These are phyloP conservation scores for Agrenia bidenticulata DNA, from an alignment of 2,888 invertebrate genomes.

Conservation along the genomic window DNA sequence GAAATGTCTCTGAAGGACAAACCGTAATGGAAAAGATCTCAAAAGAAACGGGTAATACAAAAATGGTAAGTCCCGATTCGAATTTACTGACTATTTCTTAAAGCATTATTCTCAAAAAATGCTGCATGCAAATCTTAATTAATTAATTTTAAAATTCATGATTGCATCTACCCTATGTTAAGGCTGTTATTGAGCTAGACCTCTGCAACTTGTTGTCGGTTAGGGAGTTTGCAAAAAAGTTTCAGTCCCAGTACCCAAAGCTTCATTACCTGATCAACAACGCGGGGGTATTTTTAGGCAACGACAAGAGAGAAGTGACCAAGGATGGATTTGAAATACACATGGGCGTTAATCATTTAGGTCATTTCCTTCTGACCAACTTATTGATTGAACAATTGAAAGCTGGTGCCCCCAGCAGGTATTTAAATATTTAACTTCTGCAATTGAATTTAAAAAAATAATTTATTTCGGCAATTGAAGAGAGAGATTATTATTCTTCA, in stretches of 20 bases:
- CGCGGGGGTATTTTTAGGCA: conserved; percentile 54
- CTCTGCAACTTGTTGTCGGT: conserved; percentile 29
- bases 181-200: conserved; percentile 34
- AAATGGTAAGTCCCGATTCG: no score
- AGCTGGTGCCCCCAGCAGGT: conserved; percentile 68
- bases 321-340: conserved; percentile 76
- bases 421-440: conserved; percentile 50
- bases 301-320: conserved; percentile 59
- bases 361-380: conserved; percentile 81
- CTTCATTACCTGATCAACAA: conserved; percentile 37
- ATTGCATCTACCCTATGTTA: not conserved
- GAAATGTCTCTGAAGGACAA: conserved; percentile 32
- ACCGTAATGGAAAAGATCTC: conserved; percentile 36
- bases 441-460: not conserved
- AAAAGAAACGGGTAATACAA: not conserved
- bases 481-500: no score
- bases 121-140: not conserved
- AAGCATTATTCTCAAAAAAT: no score
- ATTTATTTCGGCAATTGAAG: not conserved
- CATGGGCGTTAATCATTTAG: conserved; percentile 78
- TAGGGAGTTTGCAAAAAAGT: conserved; percentile 27
- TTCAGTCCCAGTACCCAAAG: conserved; percentile 21
- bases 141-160: conserved; percentile 5
- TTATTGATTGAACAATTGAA: conserved; percentile 69
- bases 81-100: no score